Evolutionary conservation across 35 echinoderm and acorn worm genomes (phyloP).

Genomic region (Lytechinus pictus): DNA sequence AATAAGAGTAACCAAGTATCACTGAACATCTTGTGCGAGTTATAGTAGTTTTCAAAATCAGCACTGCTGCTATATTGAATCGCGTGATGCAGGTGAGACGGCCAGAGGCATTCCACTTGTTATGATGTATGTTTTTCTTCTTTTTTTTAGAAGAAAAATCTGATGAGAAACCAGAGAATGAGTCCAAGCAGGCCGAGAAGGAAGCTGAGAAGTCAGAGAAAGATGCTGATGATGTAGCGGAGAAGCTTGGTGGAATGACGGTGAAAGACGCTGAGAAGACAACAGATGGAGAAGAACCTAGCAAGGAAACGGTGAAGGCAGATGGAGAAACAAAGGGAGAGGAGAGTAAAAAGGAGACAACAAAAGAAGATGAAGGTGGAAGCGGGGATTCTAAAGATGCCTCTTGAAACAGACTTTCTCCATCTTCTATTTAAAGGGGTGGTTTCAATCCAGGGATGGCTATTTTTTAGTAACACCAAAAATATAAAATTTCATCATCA

Average conservation of each 20-base stretch:
- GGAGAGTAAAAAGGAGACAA: conserved; percentile 47
- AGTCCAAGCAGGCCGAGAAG: conserved; percentile 46
- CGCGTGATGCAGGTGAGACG: no score
- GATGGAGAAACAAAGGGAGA: conserved; percentile 26
- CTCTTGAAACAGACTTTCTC: neutral
- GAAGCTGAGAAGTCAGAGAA: conserved; percentile 51
- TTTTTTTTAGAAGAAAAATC: conserved; percentile 47
- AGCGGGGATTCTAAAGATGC: conserved; percentile 46
- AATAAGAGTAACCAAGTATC: no score
- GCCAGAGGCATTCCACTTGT: no score
- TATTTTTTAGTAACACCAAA: conserved; percentile 20
- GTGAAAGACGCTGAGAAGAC: conserved; percentile 61
- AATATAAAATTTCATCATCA: neutral
- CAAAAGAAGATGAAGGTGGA: conserved; percentile 27
- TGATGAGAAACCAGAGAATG: conserved; percentile 56
- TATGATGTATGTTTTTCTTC: neutral
- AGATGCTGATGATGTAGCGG: conserved; percentile 65
- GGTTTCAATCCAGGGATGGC: neutral
- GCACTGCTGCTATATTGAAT: no score
- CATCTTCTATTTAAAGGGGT: conserved; percentile 12
- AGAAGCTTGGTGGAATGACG: conserved; percentile 76
- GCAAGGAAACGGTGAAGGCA: conserved; percentile 1
- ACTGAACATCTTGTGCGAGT: no score
- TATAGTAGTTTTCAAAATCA: no score
- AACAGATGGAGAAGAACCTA: neutral